Evolutionary conservation across 2,888 invertebrate genomes (phyloP), one percentile per base, ranked within the genome.

Genomic region (Agrotis segetum): DNA sequence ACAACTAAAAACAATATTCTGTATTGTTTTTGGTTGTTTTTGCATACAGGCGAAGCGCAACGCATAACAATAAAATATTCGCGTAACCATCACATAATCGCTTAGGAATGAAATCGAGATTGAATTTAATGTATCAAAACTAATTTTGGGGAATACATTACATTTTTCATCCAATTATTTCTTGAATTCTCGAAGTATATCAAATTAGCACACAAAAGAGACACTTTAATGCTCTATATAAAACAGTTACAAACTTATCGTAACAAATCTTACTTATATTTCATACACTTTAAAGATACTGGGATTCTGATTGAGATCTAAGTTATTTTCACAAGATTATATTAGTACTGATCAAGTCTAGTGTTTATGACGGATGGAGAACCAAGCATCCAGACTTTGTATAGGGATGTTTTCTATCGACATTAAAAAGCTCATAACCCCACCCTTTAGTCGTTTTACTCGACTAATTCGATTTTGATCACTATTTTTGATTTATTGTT

Each of bases 371-470:
- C 21, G 24, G 29, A 7, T 53, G 53, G 17, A 16, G 17, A 4
- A 34, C 34, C 1, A 34, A 34, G 34, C 34, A 7, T 34, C 34
- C 34, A 34, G 34, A 34, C 34, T 34, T 34, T 34, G 34, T 34
- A 7, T 17, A 56, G 56, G n/a, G 65, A 9, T 56, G 55, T 34
- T 2, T 24, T 44, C 44, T 50, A 71, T 71, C 55, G 56, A 71
- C n/a, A 1, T 11, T n/a, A n/a, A 3, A 13, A n/a, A 56, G 55
- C 49, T 56, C n/a, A 44, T 49, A 29, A 3, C 9, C 16, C 11
- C 2, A 21, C 40, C 9, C 34, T 34, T 34, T 7, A 40, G 11
- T 40, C 40, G 40, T 11, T 11, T 40, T 40, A 64, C 5, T 64
- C 29, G 44, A 72, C 34, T 65, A 34, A 50, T 46, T n/a, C 3